Percentiles rank a stretch among this genome's conserved stretches.
These are phyloP conservation scores for Cettia cetti DNA, from an alignment of 2,113 vertebrate genomes.

Conservation along the genomic window DNA sequence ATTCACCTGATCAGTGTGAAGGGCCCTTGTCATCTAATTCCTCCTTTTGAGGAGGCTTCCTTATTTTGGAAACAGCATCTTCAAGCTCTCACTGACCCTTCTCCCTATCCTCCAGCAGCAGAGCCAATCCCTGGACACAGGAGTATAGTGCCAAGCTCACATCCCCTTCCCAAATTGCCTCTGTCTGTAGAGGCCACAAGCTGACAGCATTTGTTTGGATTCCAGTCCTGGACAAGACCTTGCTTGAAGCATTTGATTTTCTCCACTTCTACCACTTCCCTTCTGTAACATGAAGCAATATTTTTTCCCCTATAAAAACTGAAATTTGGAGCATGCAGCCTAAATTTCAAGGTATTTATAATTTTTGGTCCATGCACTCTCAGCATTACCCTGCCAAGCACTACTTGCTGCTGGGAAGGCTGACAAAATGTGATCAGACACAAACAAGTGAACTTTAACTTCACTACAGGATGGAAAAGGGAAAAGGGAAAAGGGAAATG, in stretches of 20 bases:
- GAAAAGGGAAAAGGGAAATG: not conserved
- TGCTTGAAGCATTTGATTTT: not conserved
- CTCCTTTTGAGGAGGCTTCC: not conserved
- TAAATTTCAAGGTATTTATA: conserved; percentile 53
- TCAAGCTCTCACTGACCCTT: not conserved
- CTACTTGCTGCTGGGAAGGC: conserved; percentile 50
- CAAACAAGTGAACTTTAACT: conserved; percentile 18
- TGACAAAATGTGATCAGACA: conserved; percentile 49
- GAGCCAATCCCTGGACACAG: not conserved
- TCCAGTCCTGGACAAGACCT: not conserved
- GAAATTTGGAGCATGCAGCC: not conserved
- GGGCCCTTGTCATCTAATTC: not conserved
- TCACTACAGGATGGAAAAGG: not conserved
- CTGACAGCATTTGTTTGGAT: not conserved
- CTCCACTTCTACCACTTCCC: conserved; percentile 1
- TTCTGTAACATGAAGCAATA: conserved; percentile 19
- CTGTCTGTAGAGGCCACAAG: not conserved
- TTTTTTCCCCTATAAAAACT: conserved; percentile 21
- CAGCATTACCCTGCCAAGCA: conserved; percentile 30
- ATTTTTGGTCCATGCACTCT: conserved; percentile 30
- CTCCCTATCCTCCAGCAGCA: not conserved
- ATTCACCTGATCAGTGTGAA: not conserved
- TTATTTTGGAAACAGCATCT: not conserved
- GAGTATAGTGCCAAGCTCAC: not conserved
- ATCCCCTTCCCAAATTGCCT: not conserved